These are phyloP conservation scores for Daboia siamensis DNA, from an alignment of 2,113 vertebrate species.

Conservation along the genomic window DNA sequence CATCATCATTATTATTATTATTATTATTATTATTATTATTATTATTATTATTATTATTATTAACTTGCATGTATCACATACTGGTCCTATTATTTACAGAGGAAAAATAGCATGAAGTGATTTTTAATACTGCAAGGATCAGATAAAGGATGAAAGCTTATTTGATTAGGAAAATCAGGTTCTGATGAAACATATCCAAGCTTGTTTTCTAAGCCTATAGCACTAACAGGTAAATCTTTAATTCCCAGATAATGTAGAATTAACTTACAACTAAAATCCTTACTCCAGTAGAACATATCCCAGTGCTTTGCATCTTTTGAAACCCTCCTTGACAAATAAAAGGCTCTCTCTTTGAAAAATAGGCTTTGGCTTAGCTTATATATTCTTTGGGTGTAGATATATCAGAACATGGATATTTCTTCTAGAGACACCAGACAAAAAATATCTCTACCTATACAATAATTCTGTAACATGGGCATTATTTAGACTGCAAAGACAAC, in stretches of 20 bases:
- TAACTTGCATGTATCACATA: not conserved
- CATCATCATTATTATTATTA: too few relatives aligned
- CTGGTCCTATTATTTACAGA: fast-evolving
- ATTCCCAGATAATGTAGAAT: conserved; percentile 41
- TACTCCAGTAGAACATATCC: fast-evolving
- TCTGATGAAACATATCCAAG: conserved; percentile 42
- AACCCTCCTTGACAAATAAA: not conserved
- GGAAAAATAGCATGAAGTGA: not conserved
- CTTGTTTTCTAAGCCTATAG: conserved; percentile 34
- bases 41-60: too few relatives aligned
- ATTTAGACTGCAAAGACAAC: not conserved
- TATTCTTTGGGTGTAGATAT: not conserved
- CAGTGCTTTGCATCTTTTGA: fast-evolving
- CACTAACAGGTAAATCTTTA: conserved; percentile 57
- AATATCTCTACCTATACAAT: not conserved
- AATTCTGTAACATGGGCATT: not conserved
- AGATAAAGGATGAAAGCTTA: conserved; percentile 31
- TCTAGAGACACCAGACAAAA: not conserved
- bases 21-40: too few relatives aligned
- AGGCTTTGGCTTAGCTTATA: not conserved
- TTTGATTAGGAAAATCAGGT: conserved; percentile 22
- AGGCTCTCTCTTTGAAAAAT: not conserved
- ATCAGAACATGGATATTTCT: not conserved
- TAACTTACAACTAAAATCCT: conserved; percentile 47
- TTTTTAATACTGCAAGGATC: not conserved